Base-by-base conservation (phyloP, 1,140 invertebrate species). In the Conus ventricosus region DNA sequence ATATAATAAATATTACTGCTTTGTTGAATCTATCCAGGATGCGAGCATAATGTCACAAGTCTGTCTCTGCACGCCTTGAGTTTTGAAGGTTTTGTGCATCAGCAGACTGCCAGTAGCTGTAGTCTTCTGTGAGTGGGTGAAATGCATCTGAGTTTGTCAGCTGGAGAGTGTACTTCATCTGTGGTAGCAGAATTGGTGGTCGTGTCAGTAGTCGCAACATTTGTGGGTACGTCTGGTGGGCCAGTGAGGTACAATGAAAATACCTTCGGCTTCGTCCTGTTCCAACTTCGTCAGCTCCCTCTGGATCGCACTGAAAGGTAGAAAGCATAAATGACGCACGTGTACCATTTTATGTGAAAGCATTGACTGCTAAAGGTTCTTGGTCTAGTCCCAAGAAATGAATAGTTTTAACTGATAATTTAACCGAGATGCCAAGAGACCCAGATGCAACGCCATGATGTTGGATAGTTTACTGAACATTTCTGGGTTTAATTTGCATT, bases 41-140 rank as follows among this genome's bases (percentile, higher is more conserved):
- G 75, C 75, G 75, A 80, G 20, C 11, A 91, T 88, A 39, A 90
- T 89, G 4, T 88, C n/a, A 57, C 60, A 53, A 88, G 90, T 60
- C 27, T 81, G 13, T 63, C 87, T 51, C 82, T 87, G 81, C 57
- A 90, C 60, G 86, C 89, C 87, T 82, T 17, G 25, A 11, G 81
- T 51, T 10, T 82, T 5, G 11, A 82, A 17, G 81, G 25, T 82
- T 82, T 17, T 51, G 25, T 27, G 81, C n/a, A 51, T 51, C 7
- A 53, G 25, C 10, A 17, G 15, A 82, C 81, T n/a, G 81, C 81
- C 11, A 82, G 81, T 51, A 82, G 81, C 53, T 82, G 81, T 51
- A 82, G 27, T 51, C 27, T 17, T 51, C 53, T 27, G 27, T 82
- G 5, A 82, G 81, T 51, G 81, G 81, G 53, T 82, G 81, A 15